phyloP scores from a whole-genome alignment of 2,797 vertebrate species.

The Manis crassicaudata region DNA sequence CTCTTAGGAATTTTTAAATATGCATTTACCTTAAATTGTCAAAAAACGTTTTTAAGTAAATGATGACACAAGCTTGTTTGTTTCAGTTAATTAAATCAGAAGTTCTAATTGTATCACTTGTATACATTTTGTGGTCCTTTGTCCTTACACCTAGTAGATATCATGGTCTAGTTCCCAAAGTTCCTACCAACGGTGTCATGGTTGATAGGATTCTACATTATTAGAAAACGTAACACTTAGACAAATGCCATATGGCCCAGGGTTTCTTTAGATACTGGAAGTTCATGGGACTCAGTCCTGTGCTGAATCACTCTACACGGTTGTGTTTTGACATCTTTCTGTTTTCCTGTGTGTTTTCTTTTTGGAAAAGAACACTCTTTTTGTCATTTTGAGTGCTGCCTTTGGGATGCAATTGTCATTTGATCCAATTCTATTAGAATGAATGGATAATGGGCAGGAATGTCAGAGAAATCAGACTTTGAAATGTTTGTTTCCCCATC shows the following conservation, averaged over 20 bases:
- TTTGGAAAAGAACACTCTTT: background rate
- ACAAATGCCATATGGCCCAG: background rate
- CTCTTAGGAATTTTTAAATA: background rate
- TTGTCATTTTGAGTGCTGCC: background rate
- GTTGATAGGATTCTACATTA: background rate
- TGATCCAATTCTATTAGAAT: background rate
- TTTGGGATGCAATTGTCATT: background rate
- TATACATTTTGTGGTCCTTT: background rate
- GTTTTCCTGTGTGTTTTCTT: background rate
- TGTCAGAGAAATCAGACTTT: slow-evolving; percentile 40
- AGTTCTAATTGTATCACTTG: background rate
- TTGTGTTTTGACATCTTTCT: background rate
- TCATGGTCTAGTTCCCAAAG: background rate
- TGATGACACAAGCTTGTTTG: background rate
- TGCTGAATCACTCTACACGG: background rate
- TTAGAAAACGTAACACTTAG: background rate
- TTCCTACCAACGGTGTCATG: background rate
- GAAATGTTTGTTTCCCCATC: slow-evolving; percentile 16
- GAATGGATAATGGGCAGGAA: background rate
- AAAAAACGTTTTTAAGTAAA: background rate
- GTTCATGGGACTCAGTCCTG: background rate
- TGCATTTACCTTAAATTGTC: slow-evolving; percentile 21
- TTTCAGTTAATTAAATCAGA: background rate
- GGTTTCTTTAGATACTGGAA: background rate
- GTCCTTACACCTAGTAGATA: background rate